These are phyloP conservation scores for Cancer borealis DNA, from an alignment of 2,888 invertebrate species.

Conservation along the genomic window DNA sequence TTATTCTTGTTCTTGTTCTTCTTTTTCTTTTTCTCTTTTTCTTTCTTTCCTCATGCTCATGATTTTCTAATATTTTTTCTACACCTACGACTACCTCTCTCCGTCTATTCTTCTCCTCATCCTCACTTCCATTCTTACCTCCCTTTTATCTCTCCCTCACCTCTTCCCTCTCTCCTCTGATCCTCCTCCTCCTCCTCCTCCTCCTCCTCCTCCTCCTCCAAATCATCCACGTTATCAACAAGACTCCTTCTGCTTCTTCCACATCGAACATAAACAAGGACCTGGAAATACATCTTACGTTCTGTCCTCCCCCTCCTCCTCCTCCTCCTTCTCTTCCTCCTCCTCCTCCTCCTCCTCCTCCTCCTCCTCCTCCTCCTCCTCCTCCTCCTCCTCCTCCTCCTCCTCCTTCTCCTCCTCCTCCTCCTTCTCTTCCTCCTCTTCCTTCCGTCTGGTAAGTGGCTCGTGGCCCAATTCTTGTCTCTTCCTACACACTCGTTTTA, in stretches of 20 bases:
- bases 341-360: slow-evolving; percentile 12
- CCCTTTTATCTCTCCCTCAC: too few relatives aligned
- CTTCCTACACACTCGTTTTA: slow-evolving; percentile 1
- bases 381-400: too few relatives aligned
- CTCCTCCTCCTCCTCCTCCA: slow-evolving; percentile 9
- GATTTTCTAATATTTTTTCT: background rate
- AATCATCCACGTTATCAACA: background rate
- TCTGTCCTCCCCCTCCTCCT: background rate
- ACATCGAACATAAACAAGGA: slow-evolving; percentile 20
- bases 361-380: background rate
- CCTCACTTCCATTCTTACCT: too few relatives aligned
- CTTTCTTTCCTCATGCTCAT: background rate
- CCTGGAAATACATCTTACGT: background rate
- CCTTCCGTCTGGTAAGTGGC: slow-evolving; percentile 18
- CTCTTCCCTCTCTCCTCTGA: background rate
- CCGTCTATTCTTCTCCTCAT: background rate
- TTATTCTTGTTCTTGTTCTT: background rate
- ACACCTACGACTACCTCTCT: background rate
- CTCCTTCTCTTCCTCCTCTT: slow-evolving; percentile 25
- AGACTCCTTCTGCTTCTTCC: slow-evolving; percentile 1
- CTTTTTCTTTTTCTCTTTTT: background rate
- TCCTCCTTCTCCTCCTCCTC: background rate
- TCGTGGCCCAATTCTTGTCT: slow-evolving; percentile 6
- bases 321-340: background rate
- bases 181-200: background rate